Base-by-base conservation (phyloP, 1,140 invertebrate species). In the Goniozus legneri region DNA sequence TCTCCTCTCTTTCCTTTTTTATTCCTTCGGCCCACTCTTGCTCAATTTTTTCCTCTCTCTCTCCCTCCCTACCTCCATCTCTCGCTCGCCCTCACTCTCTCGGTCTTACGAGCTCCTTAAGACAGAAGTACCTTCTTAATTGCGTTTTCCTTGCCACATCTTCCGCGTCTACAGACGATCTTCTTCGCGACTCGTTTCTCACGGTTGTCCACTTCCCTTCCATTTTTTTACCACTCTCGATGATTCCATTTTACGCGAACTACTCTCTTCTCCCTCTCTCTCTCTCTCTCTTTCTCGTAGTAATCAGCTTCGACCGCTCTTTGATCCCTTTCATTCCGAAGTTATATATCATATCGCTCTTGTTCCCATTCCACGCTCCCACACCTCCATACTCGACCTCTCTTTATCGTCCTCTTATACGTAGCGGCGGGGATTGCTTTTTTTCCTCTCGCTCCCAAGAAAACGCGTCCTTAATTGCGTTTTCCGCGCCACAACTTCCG, bases 391-490 rank as follows among this genome's bases (percentile, higher is more conserved):
- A 6, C 24, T 27, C 24, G 24, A 6, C 24, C 10, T 27, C 10
- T 4, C 24, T 27, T 4, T 27, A 4, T 27, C 24, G 4, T 10
- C 4, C 24, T 10, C 24, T n/a, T n/a, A n/a, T n/a, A n/a, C n/a
- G n/a, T n/a, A n/a, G n/a, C n/a, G n/a, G n/a, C n/a, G n/a, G n/a
- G n/a, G n/a, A n/a, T n/a, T n/a, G 24, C 4, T 27, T 27, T 27
- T 10, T 27, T 27, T 27, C 4, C 24, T 27, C 10, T 27, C 10
- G 4, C 10, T 27, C 10, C 24, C 10, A 6, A 27, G 24, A 18
- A 38, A 38, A 21, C 12, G 13, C 36, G 19, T 21, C 19, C 36
- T 38, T 38, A 38, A 38, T 38, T 38, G 36, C 36, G 36, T 38
- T 38, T 38, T 38, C 36, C 19, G 19, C 18, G 19, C 4, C 19